phyloP scores from a whole-genome alignment of 2,888 invertebrate genomes.

The Dicyrtoma fusca region DNA sequence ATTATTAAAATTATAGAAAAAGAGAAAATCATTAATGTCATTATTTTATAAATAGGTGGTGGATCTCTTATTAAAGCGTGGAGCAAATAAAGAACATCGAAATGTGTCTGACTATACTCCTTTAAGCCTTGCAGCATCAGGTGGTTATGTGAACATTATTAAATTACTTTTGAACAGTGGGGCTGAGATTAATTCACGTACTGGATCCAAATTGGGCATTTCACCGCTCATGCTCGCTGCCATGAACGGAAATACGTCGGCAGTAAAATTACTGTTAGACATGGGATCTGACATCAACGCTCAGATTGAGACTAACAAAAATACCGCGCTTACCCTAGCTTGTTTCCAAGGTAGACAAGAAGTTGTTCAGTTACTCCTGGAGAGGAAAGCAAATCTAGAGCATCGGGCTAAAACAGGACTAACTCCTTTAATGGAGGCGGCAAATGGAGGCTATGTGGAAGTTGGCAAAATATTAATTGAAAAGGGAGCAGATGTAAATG shows the following conservation, averaged over 20 bases:
- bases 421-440: slow-evolving; percentile 99
- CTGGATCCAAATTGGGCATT: slow-evolving; percentile 95
- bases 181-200: slow-evolving; percentile 97
- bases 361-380: slow-evolving; percentile 92
- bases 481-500: slow-evolving; percentile 98
- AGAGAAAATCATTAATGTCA: background rate
- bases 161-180: slow-evolving; percentile 88
- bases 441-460: slow-evolving; percentile 98
- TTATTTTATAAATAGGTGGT: slow-evolving; percentile 67
- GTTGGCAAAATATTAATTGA: slow-evolving; percentile 94
- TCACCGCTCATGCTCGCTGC: slow-evolving; percentile 91
- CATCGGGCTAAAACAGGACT: slow-evolving; percentile 96
- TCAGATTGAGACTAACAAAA: slow-evolving; percentile 98
- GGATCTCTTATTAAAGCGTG: slow-evolving; percentile 81
- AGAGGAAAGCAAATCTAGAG: slow-evolving; percentile 97
- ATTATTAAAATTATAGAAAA: too few relatives aligned
- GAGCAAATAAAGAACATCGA: slow-evolving; percentile 96
- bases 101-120: slow-evolving; percentile 99
- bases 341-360: slow-evolving; percentile 99
- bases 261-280: slow-evolving; percentile 91
- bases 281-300: slow-evolving; percentile 99
- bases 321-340: slow-evolving; percentile 96
- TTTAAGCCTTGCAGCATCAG: slow-evolving; percentile 95
- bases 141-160: slow-evolving; percentile 98
- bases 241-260: slow-evolving; percentile 65